A percentile compares a stretch with the other conserved stretches of the same genome.
phyloP scores from a whole-genome alignment of 2,888 invertebrate species.

The Theretra japonica region DNA sequence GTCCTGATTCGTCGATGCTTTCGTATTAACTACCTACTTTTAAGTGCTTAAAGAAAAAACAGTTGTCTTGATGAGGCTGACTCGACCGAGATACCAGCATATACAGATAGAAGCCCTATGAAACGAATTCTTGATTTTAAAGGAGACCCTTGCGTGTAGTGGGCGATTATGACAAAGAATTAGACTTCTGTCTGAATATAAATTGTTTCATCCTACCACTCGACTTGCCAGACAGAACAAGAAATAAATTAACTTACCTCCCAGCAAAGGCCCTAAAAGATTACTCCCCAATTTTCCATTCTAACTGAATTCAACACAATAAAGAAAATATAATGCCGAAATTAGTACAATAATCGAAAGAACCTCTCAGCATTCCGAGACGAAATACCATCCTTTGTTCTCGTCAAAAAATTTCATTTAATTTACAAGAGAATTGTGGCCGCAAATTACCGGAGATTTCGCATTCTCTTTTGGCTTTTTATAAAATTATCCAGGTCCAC shows the following conservation, averaged over 20 bases:
- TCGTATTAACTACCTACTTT: too few relatives aligned
- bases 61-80: too few relatives aligned
- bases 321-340: constrained; percentile 36
- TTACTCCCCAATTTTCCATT: constrained; percentile 11
- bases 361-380: constrained; percentile 47
- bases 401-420: constrained; percentile 77
- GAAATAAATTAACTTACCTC: constrained; percentile 33
- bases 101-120: too few relatives aligned
- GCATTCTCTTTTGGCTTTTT: constrained; percentile 67
- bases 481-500: constrained; percentile 79
- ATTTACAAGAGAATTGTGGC: constrained; percentile 73
- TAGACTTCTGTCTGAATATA: background rate
- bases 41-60: too few relatives aligned
- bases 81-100: too few relatives aligned
- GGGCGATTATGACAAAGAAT: too few relatives aligned
- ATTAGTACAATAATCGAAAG: constrained; percentile 51
- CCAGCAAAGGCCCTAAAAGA: constrained; percentile 23
- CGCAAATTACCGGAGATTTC: constrained; percentile 75
- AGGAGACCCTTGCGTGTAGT: too few relatives aligned
- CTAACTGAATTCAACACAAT: constrained; percentile 21
- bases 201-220: background rate
- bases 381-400: constrained; percentile 54
- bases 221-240: constrained; percentile 28
- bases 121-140: too few relatives aligned
- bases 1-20: too few relatives aligned